phyloP scores from a whole-genome alignment of 2,113 vertebrate genomes.

The Blennius ocellaris region DNA sequence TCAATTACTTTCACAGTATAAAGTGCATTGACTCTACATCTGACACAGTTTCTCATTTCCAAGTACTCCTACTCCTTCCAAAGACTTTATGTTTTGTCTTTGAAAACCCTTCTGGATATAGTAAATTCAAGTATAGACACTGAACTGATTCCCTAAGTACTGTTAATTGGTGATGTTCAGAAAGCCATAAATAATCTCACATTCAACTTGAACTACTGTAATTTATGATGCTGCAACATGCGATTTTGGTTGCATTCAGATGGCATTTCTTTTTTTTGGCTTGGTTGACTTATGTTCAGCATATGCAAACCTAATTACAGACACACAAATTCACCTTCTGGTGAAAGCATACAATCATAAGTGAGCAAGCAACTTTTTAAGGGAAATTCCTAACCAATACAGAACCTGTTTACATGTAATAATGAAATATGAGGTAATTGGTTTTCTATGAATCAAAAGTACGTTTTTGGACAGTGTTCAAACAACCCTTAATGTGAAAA shows the following conservation, averaged over 20 bases:
- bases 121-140: constrained; percentile 39
- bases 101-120: background rate
- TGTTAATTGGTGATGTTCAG: constrained; percentile 53
- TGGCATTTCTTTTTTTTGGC: constrained; percentile 28
- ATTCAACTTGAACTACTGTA: constrained; percentile 21
- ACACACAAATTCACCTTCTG: constrained; percentile 8
- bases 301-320: constrained; percentile 51
- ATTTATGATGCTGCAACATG: constrained; percentile 30
- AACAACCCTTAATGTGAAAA: constrained; percentile 34
- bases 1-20: constrained; percentile 25
- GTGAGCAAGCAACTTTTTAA: background rate
- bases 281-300: constrained; percentile 30
- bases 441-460: background rate
- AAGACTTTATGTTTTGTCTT: background rate
- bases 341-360: background rate
- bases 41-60: constrained; percentile 29
- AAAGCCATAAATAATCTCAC: constrained; percentile 48
- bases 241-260: constrained; percentile 32
- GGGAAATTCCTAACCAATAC: constrained; percentile 1
- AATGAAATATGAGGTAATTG: background rate
- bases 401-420: constrained; percentile 2
- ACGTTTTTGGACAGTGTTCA: constrained; percentile 14
- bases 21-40: constrained; percentile 12
- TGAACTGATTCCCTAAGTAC: constrained; percentile 19
- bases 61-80: constrained; percentile 12